Conservation (phyloP, 2,113 vertebrate species). For the Solenodon paradoxus region DNA sequence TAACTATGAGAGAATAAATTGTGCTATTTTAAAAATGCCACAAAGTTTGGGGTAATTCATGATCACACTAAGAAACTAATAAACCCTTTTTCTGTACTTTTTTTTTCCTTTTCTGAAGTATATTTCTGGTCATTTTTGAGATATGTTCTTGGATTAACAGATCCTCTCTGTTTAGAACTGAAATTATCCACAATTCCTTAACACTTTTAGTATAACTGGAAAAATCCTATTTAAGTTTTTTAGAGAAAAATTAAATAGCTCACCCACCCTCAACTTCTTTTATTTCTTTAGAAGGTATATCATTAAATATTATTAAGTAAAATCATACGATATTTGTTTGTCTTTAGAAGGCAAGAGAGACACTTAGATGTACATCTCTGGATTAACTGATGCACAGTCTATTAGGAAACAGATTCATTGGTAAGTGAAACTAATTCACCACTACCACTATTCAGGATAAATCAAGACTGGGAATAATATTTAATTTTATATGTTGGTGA, state of each 20-base stretch:
- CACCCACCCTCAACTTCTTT: not conserved
- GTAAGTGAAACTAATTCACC: slow-evolving; percentile 65
- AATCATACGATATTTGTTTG: not conserved
- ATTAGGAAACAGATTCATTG: slow-evolving; percentile 63
- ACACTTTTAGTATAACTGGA: not conserved
- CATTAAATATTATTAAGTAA: slow-evolving; percentile 42
- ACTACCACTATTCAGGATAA: slow-evolving; percentile 40
- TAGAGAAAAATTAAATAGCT: not conserved
- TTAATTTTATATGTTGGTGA: slow-evolving; percentile 60
- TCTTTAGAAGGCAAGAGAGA: not conserved
- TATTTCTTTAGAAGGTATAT: not conserved
- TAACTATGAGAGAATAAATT: not conserved
- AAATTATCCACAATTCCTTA: not conserved
- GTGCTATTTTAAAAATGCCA: not conserved
- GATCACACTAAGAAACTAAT: not conserved
- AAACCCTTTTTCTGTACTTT: not conserved
- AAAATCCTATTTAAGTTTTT: not conserved
- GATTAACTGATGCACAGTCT: slow-evolving; percentile 28
- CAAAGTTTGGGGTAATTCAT: not conserved
- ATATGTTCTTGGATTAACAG: not conserved
- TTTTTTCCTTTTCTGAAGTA: not conserved
- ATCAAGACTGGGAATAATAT: slow-evolving; percentile 40
- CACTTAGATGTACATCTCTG: slow-evolving; percentile 41
- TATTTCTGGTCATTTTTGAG: not conserved
- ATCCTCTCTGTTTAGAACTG: not conserved